Base-by-base conservation (phyloP, 2,113 vertebrate species). In the Corythoichthys haematopterus region DNA sequence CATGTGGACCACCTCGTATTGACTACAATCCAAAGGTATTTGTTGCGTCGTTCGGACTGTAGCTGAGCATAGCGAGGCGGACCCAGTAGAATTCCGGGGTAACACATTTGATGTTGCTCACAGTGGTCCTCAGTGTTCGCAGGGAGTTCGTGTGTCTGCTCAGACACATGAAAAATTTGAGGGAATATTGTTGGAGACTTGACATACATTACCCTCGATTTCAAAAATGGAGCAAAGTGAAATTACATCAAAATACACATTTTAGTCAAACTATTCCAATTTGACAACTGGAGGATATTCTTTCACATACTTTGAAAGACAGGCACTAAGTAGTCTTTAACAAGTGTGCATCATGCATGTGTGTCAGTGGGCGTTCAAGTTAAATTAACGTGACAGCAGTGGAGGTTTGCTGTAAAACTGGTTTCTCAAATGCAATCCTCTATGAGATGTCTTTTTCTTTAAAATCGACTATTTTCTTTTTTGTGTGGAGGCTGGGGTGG, bases 371-470 rank as follows among this genome's bases (percentile, higher is more conserved):
- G 80, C 64, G 75, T 5, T 3, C 33, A 81, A 69, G 65, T 78
- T 80, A 84, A 86, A 79, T 77, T 35, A 43, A 75, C 16, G 8
- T 84, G 85, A 83, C 79, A 83, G 80, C 64, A 3, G 75, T 55
- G 56, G 69, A 64, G 46, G 48, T 85, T 64, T 2, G 59, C 75
- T 77, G 75, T 78, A 85, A 87, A 84, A 78, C 40, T 1, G 47
- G 56, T 68, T 81, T 79, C 63, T 69, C 75, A 77, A 79, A 82
- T 46, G 50, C 76, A 78, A 76, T 82, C 68, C 64, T 70, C 43
- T 77, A 65, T 77, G 65, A 81, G 77, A 68, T 57, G 33, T 57
- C 6, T 36, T 57, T 56, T 57, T 68, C 68, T 62, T 20, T 13
- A 70, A 40, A 75, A 80, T 69, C 58, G 64, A 63, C 76, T 43